A percentile compares a stretch with the other conserved stretches of the same genome.
phyloP scores from a whole-genome alignment of 1,140 invertebrate genomes.

The Pogonognathellus flavescens region DNA sequence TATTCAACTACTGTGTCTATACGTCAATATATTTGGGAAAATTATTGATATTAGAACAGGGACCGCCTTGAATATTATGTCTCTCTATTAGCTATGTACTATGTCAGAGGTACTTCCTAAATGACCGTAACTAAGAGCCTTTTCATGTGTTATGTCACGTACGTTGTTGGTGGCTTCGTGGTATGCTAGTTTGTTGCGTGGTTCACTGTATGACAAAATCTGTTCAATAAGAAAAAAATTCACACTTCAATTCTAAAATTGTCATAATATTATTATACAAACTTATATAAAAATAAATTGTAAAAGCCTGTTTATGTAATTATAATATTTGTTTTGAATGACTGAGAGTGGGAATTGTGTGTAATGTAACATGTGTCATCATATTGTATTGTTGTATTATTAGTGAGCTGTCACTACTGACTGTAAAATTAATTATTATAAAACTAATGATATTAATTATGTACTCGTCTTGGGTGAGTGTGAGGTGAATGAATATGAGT shows the following conservation, averaged over 20 bases:
- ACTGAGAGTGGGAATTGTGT: not conserved
- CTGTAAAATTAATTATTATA: not conserved
- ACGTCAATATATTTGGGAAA: not conserved
- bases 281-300: too few species aligned
- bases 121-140: constrained; percentile 13
- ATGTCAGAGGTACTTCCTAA: constrained; percentile 28
- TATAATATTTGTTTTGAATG: too few species aligned
- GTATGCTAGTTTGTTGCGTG: constrained; percentile 12
- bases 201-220: too few species aligned
- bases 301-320: too few species aligned
- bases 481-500: not conserved
- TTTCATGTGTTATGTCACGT: constrained; percentile 45
- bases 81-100: constrained; percentile 29
- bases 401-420: too few species aligned
- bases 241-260: not conserved
- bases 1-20: constrained; percentile 1
- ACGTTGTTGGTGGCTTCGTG: constrained; percentile 21
- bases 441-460: not conserved
- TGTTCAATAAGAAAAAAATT: too few species aligned
- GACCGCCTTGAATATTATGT: constrained; percentile 42
- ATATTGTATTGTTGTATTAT: not conserved
- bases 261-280: not conserved
- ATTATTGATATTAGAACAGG: constrained; percentile 39
- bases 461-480: not conserved
- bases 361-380: not conserved